These are phyloP conservation scores for Xylota sylvarum DNA, from an alignment of 2,888 invertebrate genomes.

Conservation along the genomic window DNA sequence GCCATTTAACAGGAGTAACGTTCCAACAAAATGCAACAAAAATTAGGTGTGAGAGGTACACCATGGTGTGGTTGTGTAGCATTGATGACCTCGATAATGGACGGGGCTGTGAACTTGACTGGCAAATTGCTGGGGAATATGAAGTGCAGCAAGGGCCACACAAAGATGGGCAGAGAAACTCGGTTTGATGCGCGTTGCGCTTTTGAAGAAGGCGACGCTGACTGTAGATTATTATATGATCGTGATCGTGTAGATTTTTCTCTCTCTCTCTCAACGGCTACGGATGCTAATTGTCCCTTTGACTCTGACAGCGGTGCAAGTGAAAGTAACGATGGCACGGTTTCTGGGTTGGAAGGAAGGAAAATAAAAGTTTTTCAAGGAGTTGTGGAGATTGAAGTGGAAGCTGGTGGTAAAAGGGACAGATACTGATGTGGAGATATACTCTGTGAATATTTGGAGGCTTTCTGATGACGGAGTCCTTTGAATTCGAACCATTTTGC, in stretches of 20 bases:
- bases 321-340: background rate
- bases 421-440: too few species aligned
- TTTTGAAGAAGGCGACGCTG: background rate
- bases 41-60: constrained; percentile 29
- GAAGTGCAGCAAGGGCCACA: constrained; percentile 9
- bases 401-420: background rate
- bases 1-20: constrained; percentile 56
- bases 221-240: background rate
- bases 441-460: too few species aligned
- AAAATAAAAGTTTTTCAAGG: background rate
- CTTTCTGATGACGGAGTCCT: too few species aligned
- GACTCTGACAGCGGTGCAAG: background rate
- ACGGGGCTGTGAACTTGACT: constrained; percentile 40
- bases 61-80: constrained; percentile 35
- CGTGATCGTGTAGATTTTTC: constrained; percentile 1
- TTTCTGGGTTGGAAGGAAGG: background rate
- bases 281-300: constrained; percentile 1
- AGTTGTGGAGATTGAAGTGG: too few species aligned
- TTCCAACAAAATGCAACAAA: constrained; percentile 16
- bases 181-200: background rate
- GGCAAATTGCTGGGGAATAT: background rate
- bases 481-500: too few species aligned
- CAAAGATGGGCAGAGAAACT: constrained; percentile 16
- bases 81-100: constrained; percentile 61
- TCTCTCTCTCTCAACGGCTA: background rate